Percentiles rank a stretch among this genome's conserved stretches.
Evolutionary conservation across 2,797 vertebrate species (phyloP).

Genomic region (Lepus townsendii): DNA sequence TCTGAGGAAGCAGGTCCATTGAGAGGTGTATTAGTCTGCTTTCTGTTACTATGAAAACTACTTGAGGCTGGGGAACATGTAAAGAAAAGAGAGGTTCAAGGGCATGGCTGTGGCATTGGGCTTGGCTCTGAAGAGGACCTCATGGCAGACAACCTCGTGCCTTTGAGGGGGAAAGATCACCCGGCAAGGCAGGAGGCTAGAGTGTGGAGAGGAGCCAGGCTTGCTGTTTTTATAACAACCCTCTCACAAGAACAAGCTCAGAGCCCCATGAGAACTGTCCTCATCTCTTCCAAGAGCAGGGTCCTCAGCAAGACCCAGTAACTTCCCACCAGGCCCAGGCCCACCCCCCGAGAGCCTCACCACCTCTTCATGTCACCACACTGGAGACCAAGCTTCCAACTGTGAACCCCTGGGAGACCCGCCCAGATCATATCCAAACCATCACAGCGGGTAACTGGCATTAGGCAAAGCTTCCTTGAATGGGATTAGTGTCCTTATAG

Average conservation of each 20-base stretch:
- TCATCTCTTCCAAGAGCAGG: not conserved
- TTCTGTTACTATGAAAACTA: not conserved
- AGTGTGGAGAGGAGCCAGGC: not conserved
- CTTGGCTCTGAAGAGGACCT: not conserved
- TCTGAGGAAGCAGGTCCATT: not conserved
- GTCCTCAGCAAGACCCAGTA: not conserved
- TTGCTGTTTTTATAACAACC: not conserved
- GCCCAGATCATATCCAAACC: not conserved
- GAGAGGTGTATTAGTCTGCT: not conserved
- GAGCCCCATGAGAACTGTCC: not conserved
- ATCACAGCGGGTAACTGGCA: not conserved
- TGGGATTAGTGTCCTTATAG: not conserved
- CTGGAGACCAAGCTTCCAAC: not conserved
- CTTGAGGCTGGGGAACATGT: not conserved
- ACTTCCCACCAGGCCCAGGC: not conserved
- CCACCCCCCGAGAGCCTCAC: not conserved
- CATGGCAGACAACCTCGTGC: not conserved
- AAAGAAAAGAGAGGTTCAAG: not conserved
- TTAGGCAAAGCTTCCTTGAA: not conserved
- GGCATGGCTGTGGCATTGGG: not conserved
- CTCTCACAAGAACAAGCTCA: not conserved
- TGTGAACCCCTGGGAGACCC: no score
- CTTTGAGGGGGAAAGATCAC: not conserved
- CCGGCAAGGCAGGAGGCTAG: not conserved
- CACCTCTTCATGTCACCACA: not conserved